A percentile compares a stretch with the other conserved stretches of the same genome.
phyloP scores from a whole-genome alignment of 2,113 vertebrate genomes.

The Vidua chalybeata region DNA sequence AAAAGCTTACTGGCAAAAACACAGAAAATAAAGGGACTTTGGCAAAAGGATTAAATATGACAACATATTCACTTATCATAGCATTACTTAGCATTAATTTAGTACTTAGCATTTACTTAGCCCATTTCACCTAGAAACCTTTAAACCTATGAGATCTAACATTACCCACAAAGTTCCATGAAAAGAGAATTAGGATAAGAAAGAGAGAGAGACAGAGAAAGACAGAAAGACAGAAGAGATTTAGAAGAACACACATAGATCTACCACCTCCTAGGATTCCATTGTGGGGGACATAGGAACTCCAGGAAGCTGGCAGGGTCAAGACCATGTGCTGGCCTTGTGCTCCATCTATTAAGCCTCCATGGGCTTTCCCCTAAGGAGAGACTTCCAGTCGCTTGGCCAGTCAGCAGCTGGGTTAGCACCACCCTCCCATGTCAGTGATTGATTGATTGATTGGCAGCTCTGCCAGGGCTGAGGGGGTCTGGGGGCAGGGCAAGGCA shows the following conservation, averaged over 20 bases:
- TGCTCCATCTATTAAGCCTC: neutral
- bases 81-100: neutral
- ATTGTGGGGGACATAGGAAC: neutral
- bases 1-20: neutral
- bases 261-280: neutral
- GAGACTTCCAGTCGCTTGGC: neutral
- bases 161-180: neutral
- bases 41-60: neutral
- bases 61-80: neutral
- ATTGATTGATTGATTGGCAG: neutral
- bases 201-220: neutral
- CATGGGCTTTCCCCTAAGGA: neutral
- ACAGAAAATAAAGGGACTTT: neutral
- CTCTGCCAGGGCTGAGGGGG: neutral
- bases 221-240: neutral
- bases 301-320: neutral
- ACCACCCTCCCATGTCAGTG: neutral
- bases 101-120: neutral
- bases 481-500: no score
- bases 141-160: neutral
- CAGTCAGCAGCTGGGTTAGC: neutral
- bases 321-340: neutral
- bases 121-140: neutral
- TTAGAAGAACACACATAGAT: neutral
- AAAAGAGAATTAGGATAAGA: neutral